A percentile compares a stretch with the other conserved stretches of the same genome.
Evolutionary conservation across 1,140 invertebrate genomes (phyloP).

Genomic region (Lordiphosa clarofinis): DNA sequence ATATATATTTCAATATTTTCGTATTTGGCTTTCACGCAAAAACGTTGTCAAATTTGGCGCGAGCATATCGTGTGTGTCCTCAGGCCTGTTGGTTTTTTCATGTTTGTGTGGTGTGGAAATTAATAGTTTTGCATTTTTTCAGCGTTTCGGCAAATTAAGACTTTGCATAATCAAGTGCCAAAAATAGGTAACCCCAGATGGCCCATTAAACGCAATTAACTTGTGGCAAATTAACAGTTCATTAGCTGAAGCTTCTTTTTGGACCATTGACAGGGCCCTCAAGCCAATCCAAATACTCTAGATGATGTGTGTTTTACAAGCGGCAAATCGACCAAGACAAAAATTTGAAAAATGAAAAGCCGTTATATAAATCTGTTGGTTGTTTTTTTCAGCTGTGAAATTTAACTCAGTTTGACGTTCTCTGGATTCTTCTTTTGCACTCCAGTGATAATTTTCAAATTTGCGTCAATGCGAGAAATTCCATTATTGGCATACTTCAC

Average conservation of each 20-base stretch:
- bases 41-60: slow-evolving; percentile 70
- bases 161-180: slow-evolving; percentile 72
- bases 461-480: too few relatives aligned
- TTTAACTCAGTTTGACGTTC: too few relatives aligned
- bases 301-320: slow-evolving; percentile 27
- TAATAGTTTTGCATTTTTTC: slow-evolving; percentile 34
- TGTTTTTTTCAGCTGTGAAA: too few relatives aligned
- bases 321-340: slow-evolving; percentile 4
- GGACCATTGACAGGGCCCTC: slow-evolving; percentile 19
- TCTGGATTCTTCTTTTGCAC: too few relatives aligned
- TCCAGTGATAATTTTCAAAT: too few relatives aligned
- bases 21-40: slow-evolving; percentile 14
- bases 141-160: slow-evolving; percentile 45
- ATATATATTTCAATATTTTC: slow-evolving; percentile 46
- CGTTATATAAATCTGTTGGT: slow-evolving; percentile 49
- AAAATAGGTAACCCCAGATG: slow-evolving; percentile 46
- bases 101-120: slow-evolving; percentile 38
- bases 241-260: slow-evolving; percentile 69
- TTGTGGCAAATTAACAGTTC: slow-evolving; percentile 70
- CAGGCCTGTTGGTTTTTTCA: slow-evolving; percentile 33
- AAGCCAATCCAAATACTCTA: slow-evolving; percentile 11
- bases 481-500: too few relatives aligned
- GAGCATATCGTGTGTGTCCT: slow-evolving; percentile 51
- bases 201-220: slow-evolving; percentile 66
- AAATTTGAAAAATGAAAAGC: slow-evolving; percentile 37